Base-by-base conservation (phyloP, 2,113 vertebrate genomes). In the Heterotilapia buettikoferi region DNA sequence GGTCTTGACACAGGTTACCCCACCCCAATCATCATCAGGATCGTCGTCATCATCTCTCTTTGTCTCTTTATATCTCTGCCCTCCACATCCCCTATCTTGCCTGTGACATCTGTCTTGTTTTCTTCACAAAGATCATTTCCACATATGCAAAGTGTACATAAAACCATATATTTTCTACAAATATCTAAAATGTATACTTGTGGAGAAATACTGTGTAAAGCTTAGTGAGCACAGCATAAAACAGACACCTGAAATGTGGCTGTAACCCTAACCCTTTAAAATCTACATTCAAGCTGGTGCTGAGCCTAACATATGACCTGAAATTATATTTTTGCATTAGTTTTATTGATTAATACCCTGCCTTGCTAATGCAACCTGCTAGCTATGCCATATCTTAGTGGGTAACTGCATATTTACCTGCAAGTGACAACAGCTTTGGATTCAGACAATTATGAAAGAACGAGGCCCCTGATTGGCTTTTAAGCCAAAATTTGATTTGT, bases 1-100 rank as follows among this genome's bases (percentile, higher is more conserved):
- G 79, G 59, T 71, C 86, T 84, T 86, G 87, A 89, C 89, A 90
- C 78, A 88, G 84, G 88, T 89, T 87, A 90, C 54, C 66, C 82
- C 57, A 83, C 78, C 4, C 89, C 88, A 86, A 89, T 90, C 89
- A 78, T 84, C 87, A 88, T 54, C 40, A 86, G 83, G 84, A 88
- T 4, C 5, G 73, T 47, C 52, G 29, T 90, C 85, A 59, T 87
- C 82, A 56, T 89, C 45, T 63, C 12, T 45, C 59, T 76, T 29
- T 87, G 18, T 57, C 11, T 83, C 33, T 86, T 73, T 68, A 61
- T 86, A 80, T 45, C 6, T 84, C 13, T 43, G 19, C 80, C 61
- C 29, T 16, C 7, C 82, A 76, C 66, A 31, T 83, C 54, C 73
- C 10, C 24, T 33, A 3, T 81, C 26, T 52, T 31, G n/a, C 16